Conservation (phyloP, 1,140 invertebrate genomes). For the Aphelenchoides avenae region DNA sequence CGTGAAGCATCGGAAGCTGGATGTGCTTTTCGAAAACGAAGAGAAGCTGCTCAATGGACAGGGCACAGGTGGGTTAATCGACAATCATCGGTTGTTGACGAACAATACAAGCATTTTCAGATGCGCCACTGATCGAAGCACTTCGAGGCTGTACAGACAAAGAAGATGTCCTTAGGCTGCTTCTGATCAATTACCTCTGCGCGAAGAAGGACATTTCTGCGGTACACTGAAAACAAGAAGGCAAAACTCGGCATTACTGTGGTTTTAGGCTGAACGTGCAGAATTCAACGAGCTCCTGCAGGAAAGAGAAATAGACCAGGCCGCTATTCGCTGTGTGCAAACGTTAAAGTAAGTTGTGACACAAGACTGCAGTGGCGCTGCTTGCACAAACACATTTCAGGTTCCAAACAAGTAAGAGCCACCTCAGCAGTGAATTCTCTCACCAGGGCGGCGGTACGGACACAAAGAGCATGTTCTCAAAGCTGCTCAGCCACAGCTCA, state of each 20-base stretch:
- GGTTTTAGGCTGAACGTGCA: conserved; percentile 21
- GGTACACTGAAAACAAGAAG: too few relatives aligned
- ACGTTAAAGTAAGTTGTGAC: conserved; percentile 28
- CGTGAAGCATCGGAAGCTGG: conserved; percentile 70
- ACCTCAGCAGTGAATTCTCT: conserved; percentile 43
- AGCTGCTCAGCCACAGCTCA: conserved; percentile 89
- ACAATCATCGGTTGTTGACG: neutral
- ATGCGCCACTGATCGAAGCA: conserved; percentile 20
- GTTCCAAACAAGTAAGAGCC: conserved; percentile 69
- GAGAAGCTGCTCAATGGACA: conserved; percentile 83
- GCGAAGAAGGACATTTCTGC: too few relatives aligned
- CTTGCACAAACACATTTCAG: conserved; percentile 24
- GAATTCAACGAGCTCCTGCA: conserved; percentile 35
- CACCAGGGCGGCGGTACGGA: conserved; percentile 85
- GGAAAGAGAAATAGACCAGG: conserved; percentile 35
- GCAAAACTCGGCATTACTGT: too few relatives aligned
- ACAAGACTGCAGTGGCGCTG: neutral
- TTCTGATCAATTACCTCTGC: conserved; percentile 94
- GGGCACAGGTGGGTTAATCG: conserved; percentile 22
- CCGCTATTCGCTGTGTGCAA: conserved; percentile 52
- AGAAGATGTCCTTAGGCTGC: conserved; percentile 88
- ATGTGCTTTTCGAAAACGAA: conserved; percentile 93
- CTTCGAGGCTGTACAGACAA: conserved; percentile 60
- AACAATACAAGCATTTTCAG: conserved; percentile 16
- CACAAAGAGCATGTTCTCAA: conserved; percentile 96